Evolutionary conservation across 2,113 vertebrate genomes (phyloP).

Genomic region (Pomatostomus ruficeps): DNA sequence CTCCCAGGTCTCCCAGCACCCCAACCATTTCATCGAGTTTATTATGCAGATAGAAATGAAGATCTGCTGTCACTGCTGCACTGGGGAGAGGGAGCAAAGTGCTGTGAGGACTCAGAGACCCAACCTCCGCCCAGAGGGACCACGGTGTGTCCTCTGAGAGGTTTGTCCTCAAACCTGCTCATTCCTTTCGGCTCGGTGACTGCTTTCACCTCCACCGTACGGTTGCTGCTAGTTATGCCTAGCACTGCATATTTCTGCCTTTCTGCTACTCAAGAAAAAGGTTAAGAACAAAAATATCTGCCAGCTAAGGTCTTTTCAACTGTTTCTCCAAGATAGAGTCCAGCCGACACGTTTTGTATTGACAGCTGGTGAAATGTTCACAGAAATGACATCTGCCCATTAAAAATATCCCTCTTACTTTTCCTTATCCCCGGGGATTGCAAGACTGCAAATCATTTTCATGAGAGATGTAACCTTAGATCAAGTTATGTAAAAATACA

Average conservation of each 20-base stretch:
- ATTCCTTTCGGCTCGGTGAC: accelerated
- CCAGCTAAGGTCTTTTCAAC: constrained; percentile 17
- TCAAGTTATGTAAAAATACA: not conserved
- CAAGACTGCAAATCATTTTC: not conserved
- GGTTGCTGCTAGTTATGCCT: not conserved
- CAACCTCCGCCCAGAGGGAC: not conserved
- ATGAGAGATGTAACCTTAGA: constrained; percentile 8
- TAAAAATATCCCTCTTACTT: not conserved
- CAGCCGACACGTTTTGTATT: not conserved
- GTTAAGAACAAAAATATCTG: not conserved
- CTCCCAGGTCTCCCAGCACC: not conserved
- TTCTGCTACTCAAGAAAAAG: constrained; percentile 16
- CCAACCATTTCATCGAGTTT: not conserved
- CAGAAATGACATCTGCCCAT: constrained; percentile 5
- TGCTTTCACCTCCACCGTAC: not conserved
- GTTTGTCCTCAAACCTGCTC: not conserved
- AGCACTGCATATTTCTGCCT: constrained; percentile 23
- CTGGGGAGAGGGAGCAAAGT: not conserved
- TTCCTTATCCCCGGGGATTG: not conserved
- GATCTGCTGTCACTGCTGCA: not conserved
- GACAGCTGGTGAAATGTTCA: not conserved
- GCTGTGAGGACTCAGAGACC: not conserved
- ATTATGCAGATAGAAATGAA: not conserved
- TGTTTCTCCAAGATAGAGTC: not conserved
- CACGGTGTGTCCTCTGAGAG: accelerated